These are phyloP conservation scores for Pygoscelis antarcticus DNA, from an alignment of 2,113 vertebrate genomes.

Conservation along the genomic window DNA sequence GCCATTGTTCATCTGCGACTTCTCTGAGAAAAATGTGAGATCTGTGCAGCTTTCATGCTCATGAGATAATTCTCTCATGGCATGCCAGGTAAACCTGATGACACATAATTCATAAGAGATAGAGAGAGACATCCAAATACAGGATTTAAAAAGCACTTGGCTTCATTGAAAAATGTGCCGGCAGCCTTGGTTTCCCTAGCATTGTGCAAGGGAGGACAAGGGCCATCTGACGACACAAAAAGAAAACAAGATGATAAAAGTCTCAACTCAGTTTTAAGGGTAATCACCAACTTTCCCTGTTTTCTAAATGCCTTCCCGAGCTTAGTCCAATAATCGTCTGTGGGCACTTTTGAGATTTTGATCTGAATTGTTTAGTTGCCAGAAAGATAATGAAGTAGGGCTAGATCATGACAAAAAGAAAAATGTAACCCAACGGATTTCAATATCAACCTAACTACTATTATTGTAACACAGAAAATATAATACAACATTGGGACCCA, in stretches of 20 bases:
- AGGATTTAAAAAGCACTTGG: background rate
- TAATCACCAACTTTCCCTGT: background rate
- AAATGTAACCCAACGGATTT: background rate
- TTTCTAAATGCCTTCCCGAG: background rate
- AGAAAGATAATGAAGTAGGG: background rate
- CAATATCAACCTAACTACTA: background rate
- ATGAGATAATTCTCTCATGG: background rate
- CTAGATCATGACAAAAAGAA: background rate
- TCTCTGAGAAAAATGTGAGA: background rate
- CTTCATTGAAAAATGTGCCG: background rate
- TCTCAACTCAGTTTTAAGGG: background rate
- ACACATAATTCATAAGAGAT: background rate
- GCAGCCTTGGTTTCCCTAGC: background rate
- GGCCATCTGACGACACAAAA: background rate
- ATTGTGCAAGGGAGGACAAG: background rate
- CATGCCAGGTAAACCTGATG: background rate
- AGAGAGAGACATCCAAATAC: background rate
- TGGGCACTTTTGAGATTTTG: background rate
- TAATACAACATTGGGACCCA: background rate
- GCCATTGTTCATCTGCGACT: rapidly evolving
- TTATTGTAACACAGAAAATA: background rate
- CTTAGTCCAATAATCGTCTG: background rate
- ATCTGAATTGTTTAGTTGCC: background rate
- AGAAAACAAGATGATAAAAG: background rate
- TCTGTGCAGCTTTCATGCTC: background rate